phyloP scores from a whole-genome alignment of 2,888 invertebrate genomes.

The Meliscaeva auricollis region DNA sequence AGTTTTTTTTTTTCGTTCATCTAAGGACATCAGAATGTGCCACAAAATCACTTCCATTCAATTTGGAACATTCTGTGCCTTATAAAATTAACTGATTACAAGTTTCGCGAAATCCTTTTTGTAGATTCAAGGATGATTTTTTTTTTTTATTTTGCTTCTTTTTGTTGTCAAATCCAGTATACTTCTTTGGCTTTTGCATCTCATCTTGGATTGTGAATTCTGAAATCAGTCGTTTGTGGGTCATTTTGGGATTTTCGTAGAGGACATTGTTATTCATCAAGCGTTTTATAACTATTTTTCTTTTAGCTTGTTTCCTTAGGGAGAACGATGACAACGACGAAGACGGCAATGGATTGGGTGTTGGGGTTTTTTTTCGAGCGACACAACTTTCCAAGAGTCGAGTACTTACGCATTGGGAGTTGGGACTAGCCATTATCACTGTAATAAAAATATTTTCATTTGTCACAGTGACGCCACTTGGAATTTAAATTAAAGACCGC shows the following conservation, averaged over 20 bases:
- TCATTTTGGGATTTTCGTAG: constrained; percentile 62
- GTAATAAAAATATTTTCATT: constrained; percentile 76
- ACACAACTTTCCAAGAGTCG: constrained; percentile 21
- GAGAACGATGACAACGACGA: constrained; percentile 1
- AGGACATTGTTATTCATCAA: constrained; percentile 74
- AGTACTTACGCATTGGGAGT: constrained; percentile 62
- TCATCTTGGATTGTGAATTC: constrained; percentile 22
- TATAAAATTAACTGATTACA: constrained; percentile 76
- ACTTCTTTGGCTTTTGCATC: constrained; percentile 5
- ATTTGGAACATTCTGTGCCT: constrained; percentile 67
- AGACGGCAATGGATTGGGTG: background rate
- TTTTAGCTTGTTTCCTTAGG: constrained; percentile 57
- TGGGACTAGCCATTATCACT: constrained; percentile 72
- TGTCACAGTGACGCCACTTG: constrained; percentile 74
- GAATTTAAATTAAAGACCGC: constrained; percentile 67
- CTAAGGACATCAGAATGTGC: constrained; percentile 56
- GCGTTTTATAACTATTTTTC: constrained; percentile 75
- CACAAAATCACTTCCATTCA: constrained; percentile 67
- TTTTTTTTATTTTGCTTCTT: background rate
- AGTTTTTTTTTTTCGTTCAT: constrained; percentile 2
- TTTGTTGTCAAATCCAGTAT: constrained; percentile 46
- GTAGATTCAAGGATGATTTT: constrained; percentile 54
- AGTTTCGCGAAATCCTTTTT: constrained; percentile 73
- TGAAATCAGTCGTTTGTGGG: constrained; percentile 63
- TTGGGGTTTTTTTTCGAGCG: background rate